These are phyloP conservation scores for Galemys pyrenaicus DNA, from an alignment of 2,113 vertebrate species.

Conservation along the genomic window DNA sequence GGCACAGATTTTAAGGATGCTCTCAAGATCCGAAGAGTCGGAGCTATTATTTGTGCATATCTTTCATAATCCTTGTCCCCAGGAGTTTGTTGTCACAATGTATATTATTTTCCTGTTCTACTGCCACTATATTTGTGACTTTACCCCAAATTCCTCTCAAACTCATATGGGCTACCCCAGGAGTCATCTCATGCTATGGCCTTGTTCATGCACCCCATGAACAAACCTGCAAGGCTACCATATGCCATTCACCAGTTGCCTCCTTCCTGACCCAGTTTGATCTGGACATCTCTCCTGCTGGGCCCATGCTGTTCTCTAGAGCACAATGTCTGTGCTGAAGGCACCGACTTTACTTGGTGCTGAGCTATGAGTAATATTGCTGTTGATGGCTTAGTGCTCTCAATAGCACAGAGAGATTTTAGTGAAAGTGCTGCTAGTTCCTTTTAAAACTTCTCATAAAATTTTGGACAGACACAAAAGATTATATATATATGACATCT, in stretches of 20 bases:
- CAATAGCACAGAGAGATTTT: neutral
- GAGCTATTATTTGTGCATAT: neutral
- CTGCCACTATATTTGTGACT: neutral
- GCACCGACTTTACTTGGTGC: no score
- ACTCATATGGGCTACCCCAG: neutral
- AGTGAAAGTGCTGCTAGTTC: neutral
- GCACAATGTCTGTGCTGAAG: rapidly evolving
- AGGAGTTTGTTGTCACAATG: neutral
- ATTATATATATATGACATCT: neutral
- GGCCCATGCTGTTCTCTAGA: neutral
- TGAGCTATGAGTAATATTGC: no score
- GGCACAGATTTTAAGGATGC: neutral
- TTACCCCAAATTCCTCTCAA: neutral
- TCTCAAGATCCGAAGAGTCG: neutral
- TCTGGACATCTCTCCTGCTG: neutral
- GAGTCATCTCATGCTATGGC: neutral
- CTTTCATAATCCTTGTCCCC: neutral
- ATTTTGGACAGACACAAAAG: neutral
- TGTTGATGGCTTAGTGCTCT: neutral
- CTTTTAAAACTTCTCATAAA: constrained; percentile 1
- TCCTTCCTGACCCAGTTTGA: neutral
- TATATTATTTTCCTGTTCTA: neutral
- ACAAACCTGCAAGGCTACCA: neutral
- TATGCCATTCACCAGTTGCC: neutral
- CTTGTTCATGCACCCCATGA: neutral